Base-by-base conservation (phyloP, 2,113 vertebrate species). In the Aplodontia rufa region DNA sequence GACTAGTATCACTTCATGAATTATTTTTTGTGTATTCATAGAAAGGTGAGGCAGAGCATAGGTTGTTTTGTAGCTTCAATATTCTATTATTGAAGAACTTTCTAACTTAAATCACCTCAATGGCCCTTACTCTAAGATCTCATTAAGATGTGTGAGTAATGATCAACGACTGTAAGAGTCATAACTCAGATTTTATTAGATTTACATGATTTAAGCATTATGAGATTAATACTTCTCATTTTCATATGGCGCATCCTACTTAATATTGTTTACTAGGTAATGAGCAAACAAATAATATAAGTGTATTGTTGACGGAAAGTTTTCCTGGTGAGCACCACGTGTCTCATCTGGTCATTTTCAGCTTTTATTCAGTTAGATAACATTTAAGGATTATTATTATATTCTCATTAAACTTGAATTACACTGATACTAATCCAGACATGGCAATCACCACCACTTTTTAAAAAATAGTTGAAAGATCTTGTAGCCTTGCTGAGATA, bases 81-180 rank as follows among this genome's bases (percentile, higher is more conserved):
- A 89, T 95, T 83, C 87, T 93, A 42, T 93, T 86, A 32, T 13
- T 95, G 94, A 96, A 98, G 90, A 97, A 68, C 55, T 79, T 89
- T 5, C 0, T 0, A 49, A 92, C 20, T 96, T 98, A 98, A 97
- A 97, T 97, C 95, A 96, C 11, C 26, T 42, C 88, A 96, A 96
- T 78, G 64, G 32, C 35, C 53, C 42, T 82, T 53, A 78, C 6
- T 69, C 17, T 93, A 97, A 95, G 49, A 93, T 71, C 22, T 95
- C 90, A 68, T 60, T 64, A 87, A 66, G 45, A 22, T 86, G 22
- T 92, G 45, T 96, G 91, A 97, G 85, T 97, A 98, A 97, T 90
- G 20, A 88, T 64, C n/a, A 62, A 69, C 90, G 45, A 64, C 78
- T 32, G 32, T 97, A 53, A 69, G 93, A 93, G 26, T 81, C 58